These are phyloP conservation scores for Sebastiscus albofasciatus DNA, from an alignment of 2,797 vertebrate genomes.

Conservation along the genomic window DNA sequence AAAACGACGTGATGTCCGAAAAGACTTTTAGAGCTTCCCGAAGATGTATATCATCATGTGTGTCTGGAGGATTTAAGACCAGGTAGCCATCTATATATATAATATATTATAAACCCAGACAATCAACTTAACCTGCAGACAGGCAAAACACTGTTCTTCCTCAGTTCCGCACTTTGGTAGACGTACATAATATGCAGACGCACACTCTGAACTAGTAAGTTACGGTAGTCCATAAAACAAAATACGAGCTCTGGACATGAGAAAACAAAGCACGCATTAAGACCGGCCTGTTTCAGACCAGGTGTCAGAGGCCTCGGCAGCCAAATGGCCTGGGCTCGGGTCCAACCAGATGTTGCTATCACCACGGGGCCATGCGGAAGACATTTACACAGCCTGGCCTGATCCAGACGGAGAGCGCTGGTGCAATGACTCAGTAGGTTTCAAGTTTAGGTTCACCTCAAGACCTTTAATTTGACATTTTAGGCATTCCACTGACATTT, in stretches of 20 bases:
- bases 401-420: neutral
- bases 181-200: slow-evolving; percentile 2
- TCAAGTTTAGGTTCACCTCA: neutral
- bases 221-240: slow-evolving; percentile 69
- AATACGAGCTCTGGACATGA: slow-evolving; percentile 45
- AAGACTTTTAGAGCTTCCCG: slow-evolving; percentile 27
- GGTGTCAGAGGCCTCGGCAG: slow-evolving; percentile 62
- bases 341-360: slow-evolving; percentile 74
- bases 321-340: slow-evolving; percentile 36
- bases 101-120: slow-evolving; percentile 34
- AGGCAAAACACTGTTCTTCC: slow-evolving; percentile 20
- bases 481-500: neutral
- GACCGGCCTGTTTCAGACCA: slow-evolving; percentile 53
- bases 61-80: slow-evolving; percentile 32
- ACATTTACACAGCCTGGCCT: slow-evolving; percentile 40
- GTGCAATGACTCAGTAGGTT: neutral
- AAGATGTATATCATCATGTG: slow-evolving; percentile 34
- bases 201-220: slow-evolving; percentile 36
- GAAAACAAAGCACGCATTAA: slow-evolving; percentile 52
- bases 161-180: neutral
- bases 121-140: slow-evolving; percentile 49
- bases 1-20: neutral
- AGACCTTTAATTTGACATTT: neutral
- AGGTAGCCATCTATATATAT: slow-evolving; percentile 32
- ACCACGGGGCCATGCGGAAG: slow-evolving; percentile 26